phyloP scores from a whole-genome alignment of 2,113 vertebrate species.

The Cochlearius cochlearius region DNA sequence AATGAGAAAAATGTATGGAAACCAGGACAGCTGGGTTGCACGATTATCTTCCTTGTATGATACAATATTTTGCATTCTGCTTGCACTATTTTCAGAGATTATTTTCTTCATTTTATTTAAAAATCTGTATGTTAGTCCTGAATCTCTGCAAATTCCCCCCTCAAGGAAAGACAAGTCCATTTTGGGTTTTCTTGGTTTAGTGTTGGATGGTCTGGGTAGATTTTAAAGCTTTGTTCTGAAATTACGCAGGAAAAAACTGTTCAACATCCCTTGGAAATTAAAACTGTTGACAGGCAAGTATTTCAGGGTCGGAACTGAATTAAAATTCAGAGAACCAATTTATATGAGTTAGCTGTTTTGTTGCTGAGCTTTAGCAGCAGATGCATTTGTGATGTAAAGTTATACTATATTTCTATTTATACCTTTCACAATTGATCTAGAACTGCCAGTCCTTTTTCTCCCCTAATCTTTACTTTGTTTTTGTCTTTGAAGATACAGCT shows the following conservation, averaged over 20 bases:
- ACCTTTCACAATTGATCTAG: background rate
- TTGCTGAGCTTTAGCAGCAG: background rate
- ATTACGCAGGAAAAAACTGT: background rate
- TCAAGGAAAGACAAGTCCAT: background rate
- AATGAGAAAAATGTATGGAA: background rate
- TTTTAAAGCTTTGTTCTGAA: background rate
- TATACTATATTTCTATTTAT: background rate
- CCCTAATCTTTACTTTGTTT: background rate
- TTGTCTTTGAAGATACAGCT: slow-evolving; percentile 1
- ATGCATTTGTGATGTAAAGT: background rate
- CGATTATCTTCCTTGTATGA: background rate
- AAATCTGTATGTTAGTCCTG: background rate
- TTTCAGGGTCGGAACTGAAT: background rate
- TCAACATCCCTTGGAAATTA: background rate
- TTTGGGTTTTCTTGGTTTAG: background rate
- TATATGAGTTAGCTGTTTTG: background rate
- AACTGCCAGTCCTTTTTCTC: background rate
- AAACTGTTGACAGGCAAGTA: background rate
- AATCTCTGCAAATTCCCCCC: background rate
- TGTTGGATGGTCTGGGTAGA: background rate
- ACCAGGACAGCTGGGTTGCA: background rate
- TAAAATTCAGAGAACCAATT: background rate
- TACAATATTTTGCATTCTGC: background rate
- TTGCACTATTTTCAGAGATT: background rate
- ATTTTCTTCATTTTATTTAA: background rate